Percentiles rank a stretch among this genome's conserved stretches.
Evolutionary conservation across 2,888 invertebrate species (phyloP).

Genomic region (Philaethria dido): DNA sequence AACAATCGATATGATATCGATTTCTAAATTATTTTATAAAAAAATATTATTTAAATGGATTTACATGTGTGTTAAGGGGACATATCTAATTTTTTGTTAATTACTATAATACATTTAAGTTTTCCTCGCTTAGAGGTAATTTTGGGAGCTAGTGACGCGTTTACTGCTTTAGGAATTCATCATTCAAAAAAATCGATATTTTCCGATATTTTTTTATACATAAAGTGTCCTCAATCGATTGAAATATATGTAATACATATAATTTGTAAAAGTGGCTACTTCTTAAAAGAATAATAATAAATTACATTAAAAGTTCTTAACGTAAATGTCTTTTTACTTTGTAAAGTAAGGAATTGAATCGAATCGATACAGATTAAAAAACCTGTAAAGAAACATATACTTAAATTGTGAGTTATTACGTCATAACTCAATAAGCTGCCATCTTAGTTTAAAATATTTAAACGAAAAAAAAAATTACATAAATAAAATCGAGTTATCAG

Average conservation of each 20-base stretch:
- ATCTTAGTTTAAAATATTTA: not conserved
- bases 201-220: not conserved
- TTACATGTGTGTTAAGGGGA: not conserved
- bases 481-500: not conserved
- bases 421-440: not conserved
- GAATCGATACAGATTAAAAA: not conserved
- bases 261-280: slow-evolving; percentile 5
- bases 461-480: not conserved
- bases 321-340: slow-evolving; percentile 30
- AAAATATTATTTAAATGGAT: slow-evolving; percentile 15
- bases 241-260: slow-evolving; percentile 35
- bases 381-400: not conserved
- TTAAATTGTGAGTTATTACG: too few species aligned
- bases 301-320: slow-evolving; percentile 11
- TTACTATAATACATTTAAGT: slow-evolving; percentile 15
- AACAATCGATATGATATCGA: not conserved
- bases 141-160: slow-evolving; percentile 23
- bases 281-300: not conserved
- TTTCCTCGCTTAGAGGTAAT: slow-evolving; percentile 5
- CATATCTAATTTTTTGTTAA: slow-evolving; percentile 12
- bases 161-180: slow-evolving; percentile 6
- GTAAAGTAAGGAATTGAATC: not conserved
- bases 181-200: not conserved
- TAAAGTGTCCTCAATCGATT: slow-evolving; percentile 43
- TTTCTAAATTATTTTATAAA: slow-evolving; percentile 3